Evolutionary conservation across 2,113 vertebrate genomes (phyloP).

Genomic region (Barbus barbus): DNA sequence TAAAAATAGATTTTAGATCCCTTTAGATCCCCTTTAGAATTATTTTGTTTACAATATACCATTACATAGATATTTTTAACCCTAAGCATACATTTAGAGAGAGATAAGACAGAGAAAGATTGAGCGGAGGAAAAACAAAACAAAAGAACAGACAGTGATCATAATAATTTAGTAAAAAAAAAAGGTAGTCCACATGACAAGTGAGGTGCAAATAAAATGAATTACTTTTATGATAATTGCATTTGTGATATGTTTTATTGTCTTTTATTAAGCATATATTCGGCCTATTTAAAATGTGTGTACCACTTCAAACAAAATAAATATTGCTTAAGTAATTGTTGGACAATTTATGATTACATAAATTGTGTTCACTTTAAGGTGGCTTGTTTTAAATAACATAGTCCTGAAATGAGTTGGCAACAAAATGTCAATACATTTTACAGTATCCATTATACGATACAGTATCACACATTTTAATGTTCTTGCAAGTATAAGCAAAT

Average conservation of each 20-base stretch:
- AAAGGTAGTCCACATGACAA: no score
- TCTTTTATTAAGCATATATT: neutral
- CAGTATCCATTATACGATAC: no score
- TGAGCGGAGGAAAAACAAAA: no score
- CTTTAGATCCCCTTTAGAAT: no score
- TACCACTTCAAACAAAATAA: neutral
- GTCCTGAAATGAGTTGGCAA: neutral
- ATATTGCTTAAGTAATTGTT: neutral
- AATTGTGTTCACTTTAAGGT: neutral
- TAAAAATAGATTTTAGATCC: no score
- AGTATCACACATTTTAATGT: no score
- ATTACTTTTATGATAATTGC: neutral
- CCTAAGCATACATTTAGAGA: neutral
- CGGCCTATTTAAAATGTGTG: neutral
- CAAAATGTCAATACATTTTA: neutral
- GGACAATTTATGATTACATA: neutral
- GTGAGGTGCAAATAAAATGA: no score
- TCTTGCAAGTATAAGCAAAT: neutral
- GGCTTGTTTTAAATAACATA: neutral
- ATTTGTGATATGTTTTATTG: neutral
- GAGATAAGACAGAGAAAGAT: no score
- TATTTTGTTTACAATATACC: no score
- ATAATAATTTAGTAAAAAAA: no score
- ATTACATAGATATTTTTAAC: no score
- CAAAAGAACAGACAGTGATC: no score